Percentiles rank a stretch among this genome's conserved stretches.
phyloP scores from a whole-genome alignment of 2,888 invertebrate genomes.

The Venustoraphidia nigricollis region DNA sequence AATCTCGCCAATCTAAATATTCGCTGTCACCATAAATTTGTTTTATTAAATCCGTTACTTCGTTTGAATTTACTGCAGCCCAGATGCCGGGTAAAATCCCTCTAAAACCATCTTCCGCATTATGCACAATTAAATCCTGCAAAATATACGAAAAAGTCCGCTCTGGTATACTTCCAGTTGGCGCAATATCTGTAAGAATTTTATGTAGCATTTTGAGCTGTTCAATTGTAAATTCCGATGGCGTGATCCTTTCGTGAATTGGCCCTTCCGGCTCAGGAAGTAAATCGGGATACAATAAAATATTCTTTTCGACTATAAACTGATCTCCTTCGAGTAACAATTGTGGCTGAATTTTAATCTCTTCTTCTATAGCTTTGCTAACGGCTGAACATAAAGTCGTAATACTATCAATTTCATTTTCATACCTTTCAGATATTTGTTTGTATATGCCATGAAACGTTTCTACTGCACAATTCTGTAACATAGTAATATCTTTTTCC shows the following conservation, averaged over 20 bases:
- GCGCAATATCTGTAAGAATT: conserved; percentile 25
- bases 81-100: conserved; percentile 22
- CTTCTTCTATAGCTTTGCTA: conserved; percentile 27
- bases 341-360: conserved; percentile 25
- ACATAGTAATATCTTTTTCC: conserved; percentile 29
- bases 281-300: conserved; percentile 19
- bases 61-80: conserved; percentile 19
- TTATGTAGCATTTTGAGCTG: conserved; percentile 20
- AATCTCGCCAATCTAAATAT: conserved; percentile 49
- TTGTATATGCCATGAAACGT: conserved; percentile 35
- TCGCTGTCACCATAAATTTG: conserved; percentile 36
- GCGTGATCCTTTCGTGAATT: conserved; percentile 11
- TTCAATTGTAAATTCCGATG: conserved; percentile 18
- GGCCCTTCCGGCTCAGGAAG: conserved; percentile 15
- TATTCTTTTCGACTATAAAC: conserved; percentile 24
- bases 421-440: conserved; percentile 26
- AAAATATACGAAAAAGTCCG: conserved; percentile 26
- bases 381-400: conserved; percentile 22
- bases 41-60: conserved; percentile 21
- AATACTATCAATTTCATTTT: conserved; percentile 25
- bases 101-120: conserved; percentile 19
- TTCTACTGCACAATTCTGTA: conserved; percentile 30
- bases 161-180: conserved; percentile 24
- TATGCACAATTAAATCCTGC: conserved; percentile 26
- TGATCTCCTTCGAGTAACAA: conserved; percentile 25